These are phyloP conservation scores for Cynopterus sphinx DNA, from an alignment of 2,797 vertebrate species.

Conservation along the genomic window DNA sequence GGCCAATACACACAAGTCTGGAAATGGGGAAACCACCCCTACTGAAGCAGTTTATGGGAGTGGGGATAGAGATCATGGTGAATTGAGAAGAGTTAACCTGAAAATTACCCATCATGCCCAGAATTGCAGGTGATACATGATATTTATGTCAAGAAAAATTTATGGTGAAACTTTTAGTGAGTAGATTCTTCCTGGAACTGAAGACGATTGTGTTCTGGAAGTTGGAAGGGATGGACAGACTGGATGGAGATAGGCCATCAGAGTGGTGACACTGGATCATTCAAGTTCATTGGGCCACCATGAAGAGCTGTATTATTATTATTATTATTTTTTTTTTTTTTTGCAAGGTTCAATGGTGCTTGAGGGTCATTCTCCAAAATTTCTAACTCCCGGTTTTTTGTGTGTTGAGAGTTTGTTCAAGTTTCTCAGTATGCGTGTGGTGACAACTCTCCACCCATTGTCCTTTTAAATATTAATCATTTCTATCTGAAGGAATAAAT, in stretches of 20 bases:
- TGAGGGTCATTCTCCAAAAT: not conserved
- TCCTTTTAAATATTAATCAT: not conserved
- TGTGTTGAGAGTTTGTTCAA: not conserved
- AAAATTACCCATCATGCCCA: not conserved
- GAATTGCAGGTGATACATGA: not conserved
- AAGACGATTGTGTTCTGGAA: not conserved
- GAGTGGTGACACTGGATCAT: too few species aligned
- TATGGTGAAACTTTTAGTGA: not conserved
- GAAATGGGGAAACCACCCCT: too few species aligned
- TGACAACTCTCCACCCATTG: not conserved
- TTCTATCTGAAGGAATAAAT: not conserved
- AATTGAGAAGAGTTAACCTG: not conserved
- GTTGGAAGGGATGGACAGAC: not conserved
- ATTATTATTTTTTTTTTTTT: not conserved
- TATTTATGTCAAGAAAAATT: not conserved
- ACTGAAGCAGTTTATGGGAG: not conserved
- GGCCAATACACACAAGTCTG: not conserved
- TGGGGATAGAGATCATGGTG: not conserved
- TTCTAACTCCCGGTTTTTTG: not conserved
- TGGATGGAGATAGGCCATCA: not conserved
- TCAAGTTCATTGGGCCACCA: not conserved
- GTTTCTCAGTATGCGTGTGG: not conserved
- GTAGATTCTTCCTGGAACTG: not conserved
- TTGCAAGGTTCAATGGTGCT: not conserved
- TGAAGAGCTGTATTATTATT: not conserved